A percentile compares a stretch with the other conserved stretches of the same genome.
Evolutionary conservation across 2,888 invertebrate genomes (phyloP).

Genomic region (Mystacides longicornis): DNA sequence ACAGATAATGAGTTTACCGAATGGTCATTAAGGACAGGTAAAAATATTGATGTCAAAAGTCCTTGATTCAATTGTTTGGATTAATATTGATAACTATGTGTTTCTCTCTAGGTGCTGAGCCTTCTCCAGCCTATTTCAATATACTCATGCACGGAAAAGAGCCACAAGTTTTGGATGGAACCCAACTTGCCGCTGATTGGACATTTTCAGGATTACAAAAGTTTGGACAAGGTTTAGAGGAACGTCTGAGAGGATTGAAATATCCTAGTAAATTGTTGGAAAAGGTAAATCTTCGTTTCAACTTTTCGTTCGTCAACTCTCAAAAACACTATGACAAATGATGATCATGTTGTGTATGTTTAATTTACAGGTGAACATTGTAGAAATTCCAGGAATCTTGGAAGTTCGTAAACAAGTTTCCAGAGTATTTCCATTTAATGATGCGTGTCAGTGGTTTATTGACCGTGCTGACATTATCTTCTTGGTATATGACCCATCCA

Average conservation of each 20-base stretch:
- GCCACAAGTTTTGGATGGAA: conserved; percentile 81
- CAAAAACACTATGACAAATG: too few species aligned
- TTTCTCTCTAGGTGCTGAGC: conserved; percentile 70
- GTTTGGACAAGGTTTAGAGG: conserved; percentile 89
- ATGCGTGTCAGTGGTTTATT: conserved; percentile 93
- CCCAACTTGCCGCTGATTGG: conserved; percentile 91
- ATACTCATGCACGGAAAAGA: conserved; percentile 84
- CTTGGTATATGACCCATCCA: conserved; percentile 90
- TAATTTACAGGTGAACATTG: conserved; percentile 85
- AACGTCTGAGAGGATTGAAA: conserved; percentile 74
- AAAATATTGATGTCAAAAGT: conserved; percentile 12
- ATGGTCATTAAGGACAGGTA: conserved; percentile 81
- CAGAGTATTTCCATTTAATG: conserved; percentile 88
- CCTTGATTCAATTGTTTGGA: too few species aligned
- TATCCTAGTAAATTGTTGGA: conserved; percentile 77
- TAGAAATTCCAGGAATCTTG: conserved; percentile 92
- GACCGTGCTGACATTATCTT: conserved; percentile 93
- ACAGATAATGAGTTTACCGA: conserved; percentile 79
- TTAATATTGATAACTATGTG: too few species aligned
- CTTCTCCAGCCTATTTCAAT: conserved; percentile 88
- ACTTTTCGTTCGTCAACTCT: too few species aligned
- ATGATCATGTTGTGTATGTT: too few species aligned
- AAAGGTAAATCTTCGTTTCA: too few species aligned
- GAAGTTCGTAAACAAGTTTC: conserved; percentile 92
- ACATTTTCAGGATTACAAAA: conserved; percentile 90